phyloP scores from a whole-genome alignment of 2,888 invertebrate genomes.

The Mythimna loreyi region DNA sequence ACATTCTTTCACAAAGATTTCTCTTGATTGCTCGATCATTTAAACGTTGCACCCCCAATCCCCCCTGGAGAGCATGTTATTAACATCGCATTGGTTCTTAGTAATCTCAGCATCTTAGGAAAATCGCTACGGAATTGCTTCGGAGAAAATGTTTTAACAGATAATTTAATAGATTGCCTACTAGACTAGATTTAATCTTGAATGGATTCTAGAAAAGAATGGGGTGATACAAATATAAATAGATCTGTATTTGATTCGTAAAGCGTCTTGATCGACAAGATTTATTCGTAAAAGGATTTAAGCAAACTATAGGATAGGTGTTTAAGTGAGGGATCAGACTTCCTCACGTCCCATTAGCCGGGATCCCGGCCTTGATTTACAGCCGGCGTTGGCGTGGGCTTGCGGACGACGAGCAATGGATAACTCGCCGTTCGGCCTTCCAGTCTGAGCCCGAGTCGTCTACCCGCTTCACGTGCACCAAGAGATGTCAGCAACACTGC shows the following conservation, averaged over 20 bases:
- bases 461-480: no score
- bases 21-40: slow-evolving; percentile 32
- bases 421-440: neutral
- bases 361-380: no score
- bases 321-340: no score
- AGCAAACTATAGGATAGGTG: neutral
- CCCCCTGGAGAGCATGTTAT: slow-evolving; percentile 34
- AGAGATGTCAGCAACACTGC: no score
- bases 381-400: no score
- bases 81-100: slow-evolving; percentile 39
- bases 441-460: no score
- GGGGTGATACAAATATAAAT: neutral
- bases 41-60: slow-evolving; percentile 11
- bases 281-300: neutral
- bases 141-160: slow-evolving; percentile 13
- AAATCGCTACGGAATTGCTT: slow-evolving; percentile 21
- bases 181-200: neutral
- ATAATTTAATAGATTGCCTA: neutral
- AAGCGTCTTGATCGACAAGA: no score
- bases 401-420: neutral
- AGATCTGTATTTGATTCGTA: neutral
- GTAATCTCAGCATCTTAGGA: slow-evolving; percentile 8
- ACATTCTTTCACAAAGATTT: slow-evolving; percentile 28
- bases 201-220: neutral
- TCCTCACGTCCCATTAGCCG: no score